Evolutionary conservation across 2,888 invertebrate genomes (phyloP).

Genomic region (Thymelicus acteon): DNA sequence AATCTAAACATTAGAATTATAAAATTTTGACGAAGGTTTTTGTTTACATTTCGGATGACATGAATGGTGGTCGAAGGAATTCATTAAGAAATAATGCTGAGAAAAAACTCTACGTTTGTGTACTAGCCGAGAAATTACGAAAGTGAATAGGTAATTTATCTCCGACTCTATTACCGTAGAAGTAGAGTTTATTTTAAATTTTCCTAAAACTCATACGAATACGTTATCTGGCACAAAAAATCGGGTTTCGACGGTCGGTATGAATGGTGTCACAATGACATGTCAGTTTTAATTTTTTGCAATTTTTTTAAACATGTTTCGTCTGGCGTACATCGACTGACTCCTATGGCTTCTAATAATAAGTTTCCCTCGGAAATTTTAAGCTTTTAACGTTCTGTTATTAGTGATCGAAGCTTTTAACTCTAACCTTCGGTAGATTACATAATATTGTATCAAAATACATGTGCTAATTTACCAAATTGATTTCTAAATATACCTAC

Average conservation of each 20-base stretch:
- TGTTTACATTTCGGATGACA: constrained; percentile 79
- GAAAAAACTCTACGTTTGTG: constrained; percentile 56
- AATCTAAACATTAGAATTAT: constrained; percentile 18
- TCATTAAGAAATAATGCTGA: constrained; percentile 76
- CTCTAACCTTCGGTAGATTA: not conserved
- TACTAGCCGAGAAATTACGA: constrained; percentile 41
- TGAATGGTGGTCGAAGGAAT: constrained; percentile 77
- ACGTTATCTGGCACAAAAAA: constrained; percentile 48
- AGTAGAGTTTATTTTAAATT: constrained; percentile 42
- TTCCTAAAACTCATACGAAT: constrained; percentile 15
- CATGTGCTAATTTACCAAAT: not conserved
- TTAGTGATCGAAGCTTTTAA: not conserved
- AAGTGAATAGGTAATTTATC: not conserved
- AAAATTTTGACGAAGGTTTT: constrained; percentile 67
- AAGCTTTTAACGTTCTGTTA: not conserved
- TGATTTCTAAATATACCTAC: no score
- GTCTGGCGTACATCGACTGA: constrained; percentile 27
- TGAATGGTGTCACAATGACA: constrained; percentile 83
- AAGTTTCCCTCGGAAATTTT: not conserved
- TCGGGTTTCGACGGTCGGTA: constrained; percentile 67
- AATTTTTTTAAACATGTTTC: constrained; percentile 49
- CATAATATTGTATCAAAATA: not conserved
- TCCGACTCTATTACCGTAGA: constrained; percentile 45
- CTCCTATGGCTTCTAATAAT: constrained; percentile 7
- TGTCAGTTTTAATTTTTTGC: constrained; percentile 75